A percentile compares a stretch with the other conserved stretches of the same genome.
phyloP scores from a whole-genome alignment of 2,888 invertebrate genomes.

The Acrobasis consociella region DNA sequence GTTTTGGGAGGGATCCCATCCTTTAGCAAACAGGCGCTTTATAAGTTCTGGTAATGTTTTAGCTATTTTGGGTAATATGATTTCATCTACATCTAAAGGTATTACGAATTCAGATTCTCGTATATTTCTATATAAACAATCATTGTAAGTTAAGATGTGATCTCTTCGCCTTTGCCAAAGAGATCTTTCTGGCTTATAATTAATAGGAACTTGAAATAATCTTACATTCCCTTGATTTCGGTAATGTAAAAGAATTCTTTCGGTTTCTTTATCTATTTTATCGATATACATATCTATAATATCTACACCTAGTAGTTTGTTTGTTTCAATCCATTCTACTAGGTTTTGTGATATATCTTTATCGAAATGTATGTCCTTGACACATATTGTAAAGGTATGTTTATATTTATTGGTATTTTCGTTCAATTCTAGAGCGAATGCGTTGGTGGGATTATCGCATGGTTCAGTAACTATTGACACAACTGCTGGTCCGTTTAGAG shows the following conservation, averaged over 20 bases:
- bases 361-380: conserved; percentile 87
- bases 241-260: conserved; percentile 82
- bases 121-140: conserved; percentile 89
- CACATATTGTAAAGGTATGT: conserved; percentile 85
- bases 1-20: conserved; percentile 72
- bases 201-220: conserved; percentile 79
- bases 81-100: conserved; percentile 89
- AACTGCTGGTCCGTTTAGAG: conserved; percentile 57
- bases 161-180: conserved; percentile 87
- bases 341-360: conserved; percentile 84
- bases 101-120: conserved; percentile 84
- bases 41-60: conserved; percentile 83
- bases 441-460: conserved; percentile 73
- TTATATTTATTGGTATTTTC: conserved; percentile 39
- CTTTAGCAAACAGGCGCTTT: conserved; percentile 61
- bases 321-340: conserved; percentile 88
- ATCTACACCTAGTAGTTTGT: conserved; percentile 86
- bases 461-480: conserved; percentile 79
- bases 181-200: conserved; percentile 60
- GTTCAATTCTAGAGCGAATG: conserved; percentile 56
- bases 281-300: conserved; percentile 86
- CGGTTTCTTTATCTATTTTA: conserved; percentile 78
- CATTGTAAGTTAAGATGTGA: conserved; percentile 89
- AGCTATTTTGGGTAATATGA: conserved; percentile 85
- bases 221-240: conserved; percentile 71